A percentile compares a stretch with the other conserved stretches of the same genome.
These are phyloP conservation scores for Oscheius sp. DNA, from an alignment of 2,888 invertebrate genomes.

Conservation along the genomic window DNA sequence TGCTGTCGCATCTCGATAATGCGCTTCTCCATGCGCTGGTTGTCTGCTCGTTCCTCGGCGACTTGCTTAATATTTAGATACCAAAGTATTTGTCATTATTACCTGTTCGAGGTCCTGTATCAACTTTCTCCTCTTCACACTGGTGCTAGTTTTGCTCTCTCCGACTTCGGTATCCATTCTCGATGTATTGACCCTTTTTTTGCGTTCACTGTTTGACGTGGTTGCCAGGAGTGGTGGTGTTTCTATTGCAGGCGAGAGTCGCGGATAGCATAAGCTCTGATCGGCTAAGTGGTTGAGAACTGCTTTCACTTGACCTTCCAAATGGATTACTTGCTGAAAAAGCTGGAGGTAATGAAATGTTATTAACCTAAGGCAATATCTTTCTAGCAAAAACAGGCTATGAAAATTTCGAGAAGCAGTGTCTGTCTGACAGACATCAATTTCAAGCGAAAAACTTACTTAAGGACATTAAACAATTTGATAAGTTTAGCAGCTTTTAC, in stretches of 20 bases:
- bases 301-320: constrained; percentile 12
- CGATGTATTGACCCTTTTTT: neutral
- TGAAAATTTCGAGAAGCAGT: too few relatives aligned
- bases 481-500: too few relatives aligned
- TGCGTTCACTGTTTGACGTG: neutral
- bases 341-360: neutral
- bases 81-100: neutral
- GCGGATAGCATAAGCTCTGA: neutral
- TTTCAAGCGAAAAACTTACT: too few relatives aligned
- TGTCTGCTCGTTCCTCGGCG: constrained; percentile 9
- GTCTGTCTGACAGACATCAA: too few relatives aligned
- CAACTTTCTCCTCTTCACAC: constrained; percentile 9
- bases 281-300: constrained; percentile 11
- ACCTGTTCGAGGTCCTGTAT: constrained; percentile 25
- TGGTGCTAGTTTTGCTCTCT: neutral
- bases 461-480: too few relatives aligned
- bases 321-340: neutral
- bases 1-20: constrained; percentile 6
- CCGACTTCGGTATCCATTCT: neutral
- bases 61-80: constrained; percentile 8
- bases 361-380: neutral
- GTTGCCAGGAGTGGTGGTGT: too few relatives aligned
- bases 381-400: too few relatives aligned
- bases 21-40: constrained; percentile 15
- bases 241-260: too few relatives aligned